A percentile compares a stretch with the other conserved stretches of the same genome.
Conservation (phyloP, 1,140 invertebrate genomes). For the Penaeus japonicus region DNA sequence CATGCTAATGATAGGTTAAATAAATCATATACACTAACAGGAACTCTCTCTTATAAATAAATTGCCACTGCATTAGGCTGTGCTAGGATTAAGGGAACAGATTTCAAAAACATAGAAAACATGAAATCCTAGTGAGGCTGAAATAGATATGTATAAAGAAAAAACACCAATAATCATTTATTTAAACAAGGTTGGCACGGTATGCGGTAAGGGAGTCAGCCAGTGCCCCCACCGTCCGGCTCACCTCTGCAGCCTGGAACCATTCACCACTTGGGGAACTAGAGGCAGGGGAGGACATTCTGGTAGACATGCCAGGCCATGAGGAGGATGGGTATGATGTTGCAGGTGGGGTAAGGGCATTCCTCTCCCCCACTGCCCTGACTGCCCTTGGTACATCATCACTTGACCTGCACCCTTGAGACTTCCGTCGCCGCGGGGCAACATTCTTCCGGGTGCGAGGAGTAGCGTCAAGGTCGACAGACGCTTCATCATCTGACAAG, state of each 20-base stretch:
- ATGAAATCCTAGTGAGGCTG: constrained; percentile 19
- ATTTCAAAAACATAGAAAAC: constrained; percentile 6
- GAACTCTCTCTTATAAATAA: constrained; percentile 22
- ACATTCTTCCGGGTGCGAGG: constrained; percentile 21
- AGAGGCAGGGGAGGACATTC: constrained; percentile 26
- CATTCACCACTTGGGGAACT: constrained; percentile 34
- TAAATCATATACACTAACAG: constrained; percentile 26
- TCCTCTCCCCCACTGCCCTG: constrained; percentile 31
- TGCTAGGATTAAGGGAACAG: constrained; percentile 22
- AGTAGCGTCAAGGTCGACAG: constrained; percentile 37
- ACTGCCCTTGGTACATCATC: neutral
- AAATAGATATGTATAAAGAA: neutral
- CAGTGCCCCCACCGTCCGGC: constrained; percentile 45
- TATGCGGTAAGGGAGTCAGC: constrained; percentile 44
- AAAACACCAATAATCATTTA: neutral
- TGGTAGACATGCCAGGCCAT: constrained; percentile 35
- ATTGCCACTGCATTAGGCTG: constrained; percentile 17
- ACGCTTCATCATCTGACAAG: constrained; percentile 46
- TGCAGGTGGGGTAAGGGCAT: constrained; percentile 34
- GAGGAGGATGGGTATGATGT: constrained; percentile 18
- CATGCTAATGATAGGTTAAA: constrained; percentile 36
- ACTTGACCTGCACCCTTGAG: constrained; percentile 29
- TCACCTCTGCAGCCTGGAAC: constrained; percentile 35
- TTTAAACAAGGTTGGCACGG: constrained; percentile 41
- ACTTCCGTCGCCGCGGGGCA: constrained; percentile 39